Percentiles rank a stretch among this genome's conserved stretches.
These are phyloP conservation scores for Cheilosia variabilis DNA, from an alignment of 2,888 invertebrate species.

Conservation along the genomic window DNA sequence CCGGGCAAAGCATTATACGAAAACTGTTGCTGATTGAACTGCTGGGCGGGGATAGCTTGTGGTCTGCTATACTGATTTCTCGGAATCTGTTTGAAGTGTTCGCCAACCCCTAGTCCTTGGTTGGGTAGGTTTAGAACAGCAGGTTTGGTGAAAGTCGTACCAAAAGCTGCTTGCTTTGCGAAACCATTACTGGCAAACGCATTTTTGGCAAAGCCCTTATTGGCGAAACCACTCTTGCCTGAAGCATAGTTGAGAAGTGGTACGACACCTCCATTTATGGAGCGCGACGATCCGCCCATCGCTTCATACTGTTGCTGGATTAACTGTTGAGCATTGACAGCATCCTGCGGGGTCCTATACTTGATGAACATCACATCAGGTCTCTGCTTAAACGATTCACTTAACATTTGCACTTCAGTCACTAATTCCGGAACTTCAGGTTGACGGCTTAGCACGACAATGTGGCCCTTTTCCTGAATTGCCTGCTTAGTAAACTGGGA, in stretches of 20 bases:
- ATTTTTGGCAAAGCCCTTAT: too few species aligned
- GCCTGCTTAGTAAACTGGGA: constrained; percentile 79
- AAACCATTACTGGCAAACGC: too few species aligned
- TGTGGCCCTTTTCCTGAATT: constrained; percentile 80
- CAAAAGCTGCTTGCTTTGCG: too few species aligned
- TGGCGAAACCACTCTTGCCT: neutral
- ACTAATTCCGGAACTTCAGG: constrained; percentile 79
- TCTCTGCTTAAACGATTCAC: constrained; percentile 78
- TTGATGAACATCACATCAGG: constrained; percentile 82
- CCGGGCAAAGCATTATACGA: too few species aligned
- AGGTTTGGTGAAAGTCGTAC: too few species aligned
- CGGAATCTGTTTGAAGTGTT: too few species aligned
- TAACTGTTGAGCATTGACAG: constrained; percentile 80
- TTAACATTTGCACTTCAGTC: constrained; percentile 79
- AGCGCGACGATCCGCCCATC: constrained; percentile 79
- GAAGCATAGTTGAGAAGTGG: constrained; percentile 76
- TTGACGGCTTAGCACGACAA: constrained; percentile 79
- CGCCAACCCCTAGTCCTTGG: too few species aligned
- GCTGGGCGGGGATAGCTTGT: too few species aligned
- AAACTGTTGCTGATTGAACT: too few species aligned
- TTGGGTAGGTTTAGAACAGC: too few species aligned
- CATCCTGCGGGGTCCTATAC: constrained; percentile 82
- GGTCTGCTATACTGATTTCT: too few species aligned
- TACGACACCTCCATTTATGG: constrained; percentile 79
- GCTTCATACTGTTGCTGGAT: constrained; percentile 81